These are phyloP conservation scores for Formica exsecta DNA, from an alignment of 1,140 invertebrate genomes.

Conservation along the genomic window DNA sequence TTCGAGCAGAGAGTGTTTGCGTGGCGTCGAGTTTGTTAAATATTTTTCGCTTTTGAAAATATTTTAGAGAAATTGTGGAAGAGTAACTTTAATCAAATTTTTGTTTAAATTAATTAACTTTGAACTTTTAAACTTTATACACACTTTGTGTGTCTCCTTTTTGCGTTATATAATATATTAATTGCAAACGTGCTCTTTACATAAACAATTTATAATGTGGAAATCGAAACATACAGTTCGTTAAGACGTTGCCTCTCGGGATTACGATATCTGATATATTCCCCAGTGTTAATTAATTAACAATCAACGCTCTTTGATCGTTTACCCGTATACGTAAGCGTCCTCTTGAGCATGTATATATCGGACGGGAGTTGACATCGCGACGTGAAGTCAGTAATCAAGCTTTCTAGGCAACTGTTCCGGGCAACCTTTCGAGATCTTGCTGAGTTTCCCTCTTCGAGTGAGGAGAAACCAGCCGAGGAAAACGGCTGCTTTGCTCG, in stretches of 20 bases:
- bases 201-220: not conserved
- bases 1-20: not conserved
- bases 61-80: not conserved
- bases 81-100: not conserved
- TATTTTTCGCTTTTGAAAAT: not conserved
- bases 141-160: not conserved
- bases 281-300: conserved; percentile 61
- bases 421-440: conserved; percentile 53
- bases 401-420: conserved; percentile 25
- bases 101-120: not conserved
- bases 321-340: conserved; percentile 29
- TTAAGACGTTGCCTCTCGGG: not conserved
- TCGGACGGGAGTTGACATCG: conserved; percentile 30
- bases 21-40: not conserved
- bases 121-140: not conserved
- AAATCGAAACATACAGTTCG: not conserved
- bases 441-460: conserved; percentile 51
- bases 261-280: not conserved
- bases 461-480: conserved; percentile 20
- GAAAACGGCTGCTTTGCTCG: conserved; percentile 54
- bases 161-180: not conserved
- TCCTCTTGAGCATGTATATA: conserved; percentile 43
- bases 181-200: not conserved
- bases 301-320: conserved; percentile 56
- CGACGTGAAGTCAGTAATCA: conserved; percentile 54